These are phyloP conservation scores for Acanthornis magna DNA, from an alignment of 2,797 vertebrate species.

Conservation along the genomic window DNA sequence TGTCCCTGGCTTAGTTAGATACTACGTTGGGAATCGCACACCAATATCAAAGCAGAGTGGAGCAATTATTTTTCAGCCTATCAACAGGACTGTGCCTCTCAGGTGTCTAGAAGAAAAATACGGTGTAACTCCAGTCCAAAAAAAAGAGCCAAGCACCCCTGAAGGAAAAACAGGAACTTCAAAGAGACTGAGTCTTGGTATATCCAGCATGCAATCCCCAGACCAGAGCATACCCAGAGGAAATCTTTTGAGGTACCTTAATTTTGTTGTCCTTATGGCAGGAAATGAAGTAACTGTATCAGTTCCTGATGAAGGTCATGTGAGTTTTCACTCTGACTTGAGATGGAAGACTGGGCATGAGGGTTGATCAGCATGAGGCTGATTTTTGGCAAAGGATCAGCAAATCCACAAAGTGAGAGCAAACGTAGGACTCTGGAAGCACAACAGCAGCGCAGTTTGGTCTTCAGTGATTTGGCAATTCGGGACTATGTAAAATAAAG, in stretches of 20 bases:
- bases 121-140: constrained; percentile 68
- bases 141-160: constrained; percentile 30
- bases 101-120: constrained; percentile 92
- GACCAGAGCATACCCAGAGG: constrained; percentile 74
- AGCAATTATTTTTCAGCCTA: constrained; percentile 94
- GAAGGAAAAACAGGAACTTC: constrained; percentile 76
- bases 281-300: neutral
- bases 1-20: constrained; percentile 89
- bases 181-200: constrained; percentile 88
- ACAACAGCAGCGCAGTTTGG: neutral
- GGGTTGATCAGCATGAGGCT: no score
- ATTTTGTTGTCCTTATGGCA: neutral
- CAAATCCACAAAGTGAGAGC: neutral
- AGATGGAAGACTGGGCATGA: neutral
- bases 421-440: neutral
- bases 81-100: constrained; percentile 90
- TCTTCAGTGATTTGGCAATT: neutral
- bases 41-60: constrained; percentile 90
- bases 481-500: neutral
- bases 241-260: constrained; percentile 84
- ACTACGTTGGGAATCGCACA: constrained; percentile 92
- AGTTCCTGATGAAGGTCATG: neutral
- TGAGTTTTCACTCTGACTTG: neutral
- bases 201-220: constrained; percentile 73
- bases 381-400: neutral